Evolutionary conservation across 2,888 invertebrate genomes (phyloP).

Genomic region (Troides aeacus): DNA sequence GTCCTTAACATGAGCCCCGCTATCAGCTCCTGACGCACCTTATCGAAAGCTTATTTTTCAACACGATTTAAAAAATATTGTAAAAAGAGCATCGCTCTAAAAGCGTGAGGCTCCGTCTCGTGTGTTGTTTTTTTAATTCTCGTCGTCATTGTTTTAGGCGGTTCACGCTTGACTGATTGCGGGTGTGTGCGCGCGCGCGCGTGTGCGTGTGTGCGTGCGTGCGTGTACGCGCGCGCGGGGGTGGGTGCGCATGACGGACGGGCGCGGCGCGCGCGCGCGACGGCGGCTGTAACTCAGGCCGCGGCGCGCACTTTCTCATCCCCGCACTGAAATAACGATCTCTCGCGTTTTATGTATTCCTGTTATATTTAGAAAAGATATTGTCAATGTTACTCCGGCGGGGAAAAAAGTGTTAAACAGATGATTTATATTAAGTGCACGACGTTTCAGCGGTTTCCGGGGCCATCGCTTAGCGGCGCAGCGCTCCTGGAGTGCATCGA

Average conservation of each 20-base stretch:
- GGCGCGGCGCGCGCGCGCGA: constrained; percentile 61
- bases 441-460: constrained; percentile 71
- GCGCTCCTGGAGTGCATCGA: constrained; percentile 47
- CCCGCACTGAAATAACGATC: constrained; percentile 71
- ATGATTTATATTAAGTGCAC: constrained; percentile 76
- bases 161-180: constrained; percentile 57
- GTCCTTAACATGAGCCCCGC: constrained; percentile 37
- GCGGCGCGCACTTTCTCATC: constrained; percentile 74
- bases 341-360: constrained; percentile 67
- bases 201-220: constrained; percentile 33
- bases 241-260: constrained; percentile 65
- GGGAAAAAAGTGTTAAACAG: constrained; percentile 75
- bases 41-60: constrained; percentile 43
- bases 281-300: constrained; percentile 68
- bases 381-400: constrained; percentile 62
- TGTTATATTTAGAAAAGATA: constrained; percentile 70
- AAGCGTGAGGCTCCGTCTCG: constrained; percentile 50
- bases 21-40: constrained; percentile 39
- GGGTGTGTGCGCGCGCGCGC: constrained; percentile 29
- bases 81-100: constrained; percentile 35
- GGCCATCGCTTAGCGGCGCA: constrained; percentile 61
- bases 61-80: constrained; percentile 33
- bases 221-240: constrained; percentile 47
- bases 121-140: constrained; percentile 54
- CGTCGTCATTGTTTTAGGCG: constrained; percentile 68